Base-by-base conservation (phyloP, 1,140 invertebrate species). In the Lucilia cuprina region DNA sequence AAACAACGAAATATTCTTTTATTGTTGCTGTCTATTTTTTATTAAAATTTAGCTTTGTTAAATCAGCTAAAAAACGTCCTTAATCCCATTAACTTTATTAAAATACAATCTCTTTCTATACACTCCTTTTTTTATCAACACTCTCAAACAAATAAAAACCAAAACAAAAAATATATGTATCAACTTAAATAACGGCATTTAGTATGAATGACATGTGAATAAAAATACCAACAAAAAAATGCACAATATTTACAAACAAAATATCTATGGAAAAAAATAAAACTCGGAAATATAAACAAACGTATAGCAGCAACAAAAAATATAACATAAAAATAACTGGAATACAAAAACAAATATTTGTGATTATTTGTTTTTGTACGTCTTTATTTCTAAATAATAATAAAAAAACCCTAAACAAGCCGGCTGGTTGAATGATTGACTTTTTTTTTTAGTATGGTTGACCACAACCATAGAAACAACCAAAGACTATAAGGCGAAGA, bases 281-380 rank as follows among this genome's bases (percentile, higher is more conserved):
- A 60, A 60, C 5, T 60, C 55, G 55, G n/a, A 60, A 60, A 60
- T 70, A 70, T 25, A 70, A 70, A 70, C 65, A 70, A 70, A 70
- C 65, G n/a, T n/a, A 30, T 30, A 30, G 25, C 25, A 30, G 3
- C 25, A 10, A 70, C 65, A 70, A 55, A 55, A n/a, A 55, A 55
- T 12, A 14, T n/a, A 55, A 14, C 50, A 55, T 17, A n/a, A 55
- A 55, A 55, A 55, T n/a, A 55, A 55, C 50, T 55, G 50, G 17
- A 55, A 55, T n/a, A 55, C 4, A 30, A 30, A 30, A 30, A 30
- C n/a, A 13, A 55, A 55, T n/a, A 55, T 41, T 41, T 41, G 41
- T 41, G 41, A 41, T 41, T 55, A 55, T 55, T 55, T 55, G 12
- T 55, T 55, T 80, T 80, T 80, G 30, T 41, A 30, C 12, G 74